Evolutionary conservation across 1,140 invertebrate species (phyloP), one percentile per base, ranked within the genome.

Genomic region (Geopemphigus sp.): DNA sequence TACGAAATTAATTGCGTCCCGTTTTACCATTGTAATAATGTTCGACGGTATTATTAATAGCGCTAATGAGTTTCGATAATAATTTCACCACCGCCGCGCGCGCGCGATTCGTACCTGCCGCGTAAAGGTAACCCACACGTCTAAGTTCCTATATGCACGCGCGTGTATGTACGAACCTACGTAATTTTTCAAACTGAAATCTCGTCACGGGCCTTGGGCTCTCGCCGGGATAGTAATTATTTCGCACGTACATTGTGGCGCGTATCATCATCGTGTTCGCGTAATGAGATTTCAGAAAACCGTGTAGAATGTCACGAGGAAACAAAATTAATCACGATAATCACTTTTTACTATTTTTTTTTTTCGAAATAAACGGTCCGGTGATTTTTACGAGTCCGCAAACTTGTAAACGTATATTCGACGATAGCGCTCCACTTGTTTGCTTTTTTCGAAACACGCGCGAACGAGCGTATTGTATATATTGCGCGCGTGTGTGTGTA

Each of bases 261-360:
- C 26, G 19, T n/a, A n/a, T n/a, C n/a, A n/a, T 1, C 8, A 4
- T 26, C 17, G 19, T 61, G 2, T 45, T 39, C n/a, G 11, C 22
- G 32, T 66, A 70, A 70, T 50, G 73, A 76, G 73, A 61, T 61
- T 50, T 39, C 12, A 61, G 32, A 50, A 76, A 76, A 76, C 39
- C 15, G 22, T 76, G 11, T 10, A 61, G 53, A 61, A 76, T 61
- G 56, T 76, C 73, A 29, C 56, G 22, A 61, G n/a, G 24, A 57
- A 57, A 19, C 17, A 54, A 54, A 54, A 54, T 10, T 14, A 39
- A 39, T 39, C 32, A 39, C 8, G 32, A 39, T 39, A 39, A 39
- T 32, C 19, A 56, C 32, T 26, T 54, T 56, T 56, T 56, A n/a
- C n/a, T n/a, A n/a, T 32, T 29, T 74, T 57, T 57, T 1, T 24